Base-by-base conservation (phyloP, 1,140 invertebrate genomes). In the Leptonema lineaticorne region DNA sequence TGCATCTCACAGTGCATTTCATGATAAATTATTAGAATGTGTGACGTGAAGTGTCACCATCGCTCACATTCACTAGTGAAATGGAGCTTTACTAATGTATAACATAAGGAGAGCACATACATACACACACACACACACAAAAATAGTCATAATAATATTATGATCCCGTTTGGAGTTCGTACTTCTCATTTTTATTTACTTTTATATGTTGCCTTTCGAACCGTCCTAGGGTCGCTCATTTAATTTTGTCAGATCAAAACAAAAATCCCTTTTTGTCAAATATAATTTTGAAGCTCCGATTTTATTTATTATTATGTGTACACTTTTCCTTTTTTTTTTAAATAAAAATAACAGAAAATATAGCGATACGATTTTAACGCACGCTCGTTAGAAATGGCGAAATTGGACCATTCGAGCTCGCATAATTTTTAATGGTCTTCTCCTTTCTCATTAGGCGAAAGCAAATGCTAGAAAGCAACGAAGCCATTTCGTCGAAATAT, bases 21-120 rank as follows among this genome's bases (percentile, higher is more conserved):
- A 24, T 71, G 66, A 70, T 70, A 59, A 58, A 70, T 70, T 58
- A 46, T 59, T 11, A n/a, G 29, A 7, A 26, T 37, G 57, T 60
- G 58, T 62, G 56, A 64, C 41, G 48, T 26, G 65, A 37, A 45
- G 59, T 67, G 60, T 37, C 41, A 14, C 50, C 60, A 70, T 70
- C 59, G 24, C 45, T 70, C 60, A 68, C 59, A 62, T 59, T 28
- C 30, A 50, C 58, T 16, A 14, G 28, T 22, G 20, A 53, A 26
- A 53, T 26, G 48, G 37, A 41, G 37, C 16, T 41, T 41, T 9
- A 41, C 11, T 41, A 41, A 41, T 41, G 37, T 11, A 9, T 41
- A 2, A 16, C 11, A 41, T n/a, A n/a, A n/a, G n/a, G n/a, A n/a
- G n/a, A n/a, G n/a, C n/a, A n/a, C n/a, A n/a, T n/a, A n/a, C n/a